These are phyloP conservation scores for Macrotis lagotis DNA, from an alignment of 2,113 vertebrate species.

Conservation along the genomic window DNA sequence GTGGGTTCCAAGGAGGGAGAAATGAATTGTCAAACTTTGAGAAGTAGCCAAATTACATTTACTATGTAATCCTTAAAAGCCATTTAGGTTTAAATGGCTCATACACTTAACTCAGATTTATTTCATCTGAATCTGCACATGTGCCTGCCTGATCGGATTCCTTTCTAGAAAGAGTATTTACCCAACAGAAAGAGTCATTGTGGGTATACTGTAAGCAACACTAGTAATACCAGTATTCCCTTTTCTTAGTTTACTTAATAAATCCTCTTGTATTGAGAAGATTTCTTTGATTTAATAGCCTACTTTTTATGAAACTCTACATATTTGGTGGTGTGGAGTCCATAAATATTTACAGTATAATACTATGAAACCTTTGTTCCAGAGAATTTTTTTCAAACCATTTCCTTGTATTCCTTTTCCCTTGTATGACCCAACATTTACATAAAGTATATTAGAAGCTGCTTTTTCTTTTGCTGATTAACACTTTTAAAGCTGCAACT, in stretches of 20 bases:
- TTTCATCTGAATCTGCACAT: not conserved
- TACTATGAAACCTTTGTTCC: constrained; percentile 36
- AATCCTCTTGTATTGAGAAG: constrained; percentile 2
- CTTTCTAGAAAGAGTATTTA: constrained; percentile 29
- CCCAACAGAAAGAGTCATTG: constrained; percentile 12
- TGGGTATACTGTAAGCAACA: constrained; percentile 22
- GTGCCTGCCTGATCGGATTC: not conserved
- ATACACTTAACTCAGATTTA: not conserved
- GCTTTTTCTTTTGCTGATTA: constrained; percentile 21
- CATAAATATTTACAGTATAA: constrained; percentile 1
- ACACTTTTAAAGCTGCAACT: constrained; percentile 42
- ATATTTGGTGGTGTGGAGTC: constrained; percentile 6
- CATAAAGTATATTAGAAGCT: constrained; percentile 30
- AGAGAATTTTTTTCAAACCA: constrained; percentile 33
- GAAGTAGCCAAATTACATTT: constrained; percentile 39
- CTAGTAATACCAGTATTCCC: constrained; percentile 22
- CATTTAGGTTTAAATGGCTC: constrained; percentile 16
- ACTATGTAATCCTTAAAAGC: constrained; percentile 37
- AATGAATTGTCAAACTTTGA: constrained; percentile 34
- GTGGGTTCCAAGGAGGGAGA: constrained; percentile 5
- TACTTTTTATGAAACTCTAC: constrained; percentile 25
- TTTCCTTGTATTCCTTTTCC: not conserved
- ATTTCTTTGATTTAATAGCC: constrained; percentile 38
- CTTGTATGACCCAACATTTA: not conserved
- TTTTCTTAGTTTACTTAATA: constrained; percentile 15